phyloP scores from a whole-genome alignment of 2,888 invertebrate genomes.

The Opisthograptis luteolata region DNA sequence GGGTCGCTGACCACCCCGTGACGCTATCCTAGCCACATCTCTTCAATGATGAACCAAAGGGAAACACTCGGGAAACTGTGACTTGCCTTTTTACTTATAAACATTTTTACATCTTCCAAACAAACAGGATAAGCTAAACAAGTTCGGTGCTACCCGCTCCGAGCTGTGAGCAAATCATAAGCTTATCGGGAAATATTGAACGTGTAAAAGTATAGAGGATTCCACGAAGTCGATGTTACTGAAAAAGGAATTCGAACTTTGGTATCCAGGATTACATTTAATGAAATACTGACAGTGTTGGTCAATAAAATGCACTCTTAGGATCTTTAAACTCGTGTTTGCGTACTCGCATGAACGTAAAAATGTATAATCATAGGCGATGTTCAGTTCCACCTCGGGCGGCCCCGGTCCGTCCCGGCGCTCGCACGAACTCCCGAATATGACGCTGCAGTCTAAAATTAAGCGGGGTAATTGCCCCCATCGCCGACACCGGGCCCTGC shows the following conservation, averaged over 20 bases:
- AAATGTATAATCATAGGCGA: constrained; percentile 4
- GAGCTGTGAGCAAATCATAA: not conserved
- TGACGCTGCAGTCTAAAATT: constrained; percentile 27
- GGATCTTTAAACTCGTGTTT: not conserved
- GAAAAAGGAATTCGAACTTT: too few species aligned
- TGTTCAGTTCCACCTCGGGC: too few species aligned
- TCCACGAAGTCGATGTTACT: not conserved
- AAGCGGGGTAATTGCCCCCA: constrained; percentile 24
- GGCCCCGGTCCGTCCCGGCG: too few species aligned
- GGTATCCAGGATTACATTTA: too few species aligned
- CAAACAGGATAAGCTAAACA: not conserved
- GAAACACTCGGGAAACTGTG: constrained; percentile 6
- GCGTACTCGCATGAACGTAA: not conserved
- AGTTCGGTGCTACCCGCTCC: not conserved
- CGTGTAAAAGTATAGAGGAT: not conserved
- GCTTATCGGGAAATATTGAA: not conserved
- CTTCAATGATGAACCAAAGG: constrained; percentile 2
- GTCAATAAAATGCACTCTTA: not conserved
- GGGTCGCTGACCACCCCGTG: constrained; percentile 7
- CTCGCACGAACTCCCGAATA: constrained; percentile 10
- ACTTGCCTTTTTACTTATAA: constrained; percentile 9
- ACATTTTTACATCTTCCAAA: constrained; percentile 1
- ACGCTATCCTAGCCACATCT: constrained; percentile 12
- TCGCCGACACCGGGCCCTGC: constrained; percentile 17
- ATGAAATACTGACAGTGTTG: too few species aligned